Evolutionary conservation across 2,888 invertebrate species (phyloP).

Genomic region (Heliconius cydno): DNA sequence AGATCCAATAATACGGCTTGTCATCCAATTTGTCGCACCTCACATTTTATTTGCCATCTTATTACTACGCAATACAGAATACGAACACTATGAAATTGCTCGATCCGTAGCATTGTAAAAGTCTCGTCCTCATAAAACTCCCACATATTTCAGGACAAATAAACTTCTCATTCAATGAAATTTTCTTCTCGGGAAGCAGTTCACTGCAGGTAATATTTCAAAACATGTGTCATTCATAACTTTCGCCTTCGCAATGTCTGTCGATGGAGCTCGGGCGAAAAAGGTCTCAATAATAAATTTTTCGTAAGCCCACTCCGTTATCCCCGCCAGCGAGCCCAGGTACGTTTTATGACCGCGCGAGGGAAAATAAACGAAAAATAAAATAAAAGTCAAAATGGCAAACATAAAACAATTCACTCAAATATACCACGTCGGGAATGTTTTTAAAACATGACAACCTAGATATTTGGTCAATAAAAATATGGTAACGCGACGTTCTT

Average conservation of each 20-base stretch:
- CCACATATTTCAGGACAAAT: conserved; percentile 83
- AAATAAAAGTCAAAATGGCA: conserved; percentile 83
- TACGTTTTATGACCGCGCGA: conserved; percentile 82
- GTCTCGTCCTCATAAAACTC: conserved; percentile 78
- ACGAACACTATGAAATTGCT: conserved; percentile 72
- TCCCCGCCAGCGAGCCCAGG: conserved; percentile 80
- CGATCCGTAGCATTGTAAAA: conserved; percentile 79
- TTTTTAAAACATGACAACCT: conserved; percentile 59
- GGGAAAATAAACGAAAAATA: conserved; percentile 84
- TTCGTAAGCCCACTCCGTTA: conserved; percentile 80
- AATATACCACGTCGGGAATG: conserved; percentile 61
- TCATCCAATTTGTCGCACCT: conserved; percentile 79
- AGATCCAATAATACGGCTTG: conserved; percentile 67
- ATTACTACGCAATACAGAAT: conserved; percentile 62
- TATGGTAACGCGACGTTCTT: neutral
- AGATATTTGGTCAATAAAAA: conserved; percentile 1
- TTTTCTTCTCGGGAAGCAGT: conserved; percentile 76
- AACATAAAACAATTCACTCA: conserved; percentile 81
- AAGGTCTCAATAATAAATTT: conserved; percentile 84
- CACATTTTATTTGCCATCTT: conserved; percentile 74
- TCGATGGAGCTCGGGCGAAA: conserved; percentile 80
- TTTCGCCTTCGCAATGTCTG: conserved; percentile 83
- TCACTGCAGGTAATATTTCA: conserved; percentile 83
- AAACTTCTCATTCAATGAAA: conserved; percentile 82
- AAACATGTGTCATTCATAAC: conserved; percentile 84